Conservation (phyloP, 1,140 invertebrate genomes). For the Bombyx mandarina region DNA sequence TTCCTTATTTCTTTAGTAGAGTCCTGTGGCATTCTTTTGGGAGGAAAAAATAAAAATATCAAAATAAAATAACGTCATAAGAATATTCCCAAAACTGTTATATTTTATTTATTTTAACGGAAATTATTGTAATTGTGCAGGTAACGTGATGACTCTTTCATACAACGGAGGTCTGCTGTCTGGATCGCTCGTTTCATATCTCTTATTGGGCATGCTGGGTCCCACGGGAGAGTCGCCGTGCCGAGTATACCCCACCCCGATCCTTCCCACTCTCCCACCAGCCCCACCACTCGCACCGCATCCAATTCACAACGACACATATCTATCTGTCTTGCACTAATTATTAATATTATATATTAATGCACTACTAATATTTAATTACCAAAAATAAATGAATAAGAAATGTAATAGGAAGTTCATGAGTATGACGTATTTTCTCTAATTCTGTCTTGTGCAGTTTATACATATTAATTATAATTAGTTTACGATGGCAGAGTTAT, state of each 20-base stretch:
- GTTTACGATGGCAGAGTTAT: too few species aligned
- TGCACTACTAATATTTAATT: not conserved
- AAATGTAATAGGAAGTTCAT: not conserved
- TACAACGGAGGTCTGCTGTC: constrained; percentile 88
- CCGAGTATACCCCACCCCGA: constrained; percentile 40
- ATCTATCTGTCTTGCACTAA: constrained; percentile 1
- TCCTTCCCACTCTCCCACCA: constrained; percentile 11
- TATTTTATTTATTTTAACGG: too few species aligned
- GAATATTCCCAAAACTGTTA: too few species aligned
- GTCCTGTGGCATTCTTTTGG: too few species aligned
- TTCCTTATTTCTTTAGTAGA: too few species aligned
- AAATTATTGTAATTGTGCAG: constrained; percentile 52
- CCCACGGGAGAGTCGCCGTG: constrained; percentile 59
- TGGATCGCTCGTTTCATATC: constrained; percentile 86
- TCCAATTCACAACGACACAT: constrained; percentile 1
- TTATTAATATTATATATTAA: not conserved
- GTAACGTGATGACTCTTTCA: constrained; percentile 93
- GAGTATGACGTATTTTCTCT: too few species aligned
- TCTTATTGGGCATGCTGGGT: constrained; percentile 82
- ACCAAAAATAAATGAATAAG: not conserved
- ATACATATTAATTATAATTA: too few species aligned
- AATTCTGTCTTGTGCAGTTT: too few species aligned
- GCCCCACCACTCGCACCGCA: not conserved
- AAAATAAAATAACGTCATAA: too few species aligned
- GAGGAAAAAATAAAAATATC: too few species aligned